Evolutionary conservation across 2,888 invertebrate species (phyloP), one percentile per base, ranked within the genome.

Genomic region (Fabriciana adippe): DNA sequence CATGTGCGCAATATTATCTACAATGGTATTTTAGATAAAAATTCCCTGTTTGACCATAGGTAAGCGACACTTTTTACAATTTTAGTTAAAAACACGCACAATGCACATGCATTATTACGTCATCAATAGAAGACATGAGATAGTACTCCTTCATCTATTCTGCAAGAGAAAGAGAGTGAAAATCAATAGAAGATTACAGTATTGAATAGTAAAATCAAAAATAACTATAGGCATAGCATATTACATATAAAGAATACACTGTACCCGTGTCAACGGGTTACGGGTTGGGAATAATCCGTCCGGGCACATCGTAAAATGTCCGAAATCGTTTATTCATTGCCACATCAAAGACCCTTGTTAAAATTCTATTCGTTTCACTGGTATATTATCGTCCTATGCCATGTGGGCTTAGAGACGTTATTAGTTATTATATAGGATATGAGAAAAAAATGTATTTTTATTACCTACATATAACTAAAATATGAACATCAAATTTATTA

Each of bases 271-370:
- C 73, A 74, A 67, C 67, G 55, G 67, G 61, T 62, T 65, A 61
- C 70, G 64, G 64, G 61, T 53, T 45, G 50, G 51, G 48, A 61
- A 62, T 87, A 85, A 87, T 81, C 81, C 83, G 77, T 70, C 79
- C 80, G 76, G 74, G 73, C 60, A 75, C 73, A 80, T 83, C 85
- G 82, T 88, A 87, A 88, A 88, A 81, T 81, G 83, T 76, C 82
- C 83, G 78, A 79, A 81, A 88, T 88, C 86, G 87, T 85, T 86
- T 88, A 89, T 89, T 89, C 89, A 89, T 88, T 82, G 86, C 84
- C 82, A 82, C 83, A 86, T 88, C 83, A 86, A 80, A 79, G 79
- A 78, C 78, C 81, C 86, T 84, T 81, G 84, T 86, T 88, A 82
- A 86, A 83, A 86, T 86, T 87, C 84, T 83, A 83, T 84, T 84